Evolutionary conservation across 2,888 invertebrate genomes (phyloP).

Genomic region (Drosophila borealis): DNA sequence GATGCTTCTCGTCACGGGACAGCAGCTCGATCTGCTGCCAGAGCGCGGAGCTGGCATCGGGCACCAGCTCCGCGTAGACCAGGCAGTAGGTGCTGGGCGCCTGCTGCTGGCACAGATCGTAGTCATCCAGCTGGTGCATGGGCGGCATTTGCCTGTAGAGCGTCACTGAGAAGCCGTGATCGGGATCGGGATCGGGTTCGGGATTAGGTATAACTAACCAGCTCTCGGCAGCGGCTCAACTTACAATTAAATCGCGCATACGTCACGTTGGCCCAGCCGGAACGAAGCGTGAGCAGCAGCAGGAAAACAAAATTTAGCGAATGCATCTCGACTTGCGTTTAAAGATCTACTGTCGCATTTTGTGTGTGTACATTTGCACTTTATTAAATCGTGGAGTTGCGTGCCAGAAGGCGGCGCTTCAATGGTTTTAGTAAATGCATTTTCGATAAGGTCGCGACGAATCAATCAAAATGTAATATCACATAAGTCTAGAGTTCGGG

Average conservation of each 20-base stretch:
- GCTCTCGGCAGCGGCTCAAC: slow-evolving; percentile 20
- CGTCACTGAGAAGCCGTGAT: slow-evolving; percentile 60
- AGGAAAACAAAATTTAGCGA: not conserved
- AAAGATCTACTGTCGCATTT: slow-evolving; percentile 45
- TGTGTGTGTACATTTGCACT: slow-evolving; percentile 19
- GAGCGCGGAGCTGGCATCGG: slow-evolving; percentile 67
- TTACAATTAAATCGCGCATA: slow-evolving; percentile 57
- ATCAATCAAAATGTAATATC: slow-evolving; percentile 46
- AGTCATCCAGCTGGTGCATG: slow-evolving; percentile 78
- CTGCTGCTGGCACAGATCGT: slow-evolving; percentile 86
- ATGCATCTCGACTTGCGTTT: slow-evolving; percentile 40
- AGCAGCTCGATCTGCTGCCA: slow-evolving; percentile 75
- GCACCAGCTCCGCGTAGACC: slow-evolving; percentile 76
- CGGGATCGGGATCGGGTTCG: no score
- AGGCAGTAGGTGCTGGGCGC: slow-evolving; percentile 70
- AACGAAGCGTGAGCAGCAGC: slow-evolving; percentile 2
- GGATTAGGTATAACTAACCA: no score
- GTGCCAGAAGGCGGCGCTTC: slow-evolving; percentile 51
- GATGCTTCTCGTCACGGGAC: slow-evolving; percentile 66
- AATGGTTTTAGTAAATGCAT: slow-evolving; percentile 49
- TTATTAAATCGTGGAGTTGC: slow-evolving; percentile 40
- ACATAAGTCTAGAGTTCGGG: slow-evolving; percentile 5
- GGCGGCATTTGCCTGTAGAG: slow-evolving; percentile 75
- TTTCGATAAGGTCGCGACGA: slow-evolving; percentile 43
- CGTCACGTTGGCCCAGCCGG: slow-evolving; percentile 9